These are phyloP conservation scores for Ariolimax columbianus DNA, from an alignment of 2,888 invertebrate species.

Conservation along the genomic window DNA sequence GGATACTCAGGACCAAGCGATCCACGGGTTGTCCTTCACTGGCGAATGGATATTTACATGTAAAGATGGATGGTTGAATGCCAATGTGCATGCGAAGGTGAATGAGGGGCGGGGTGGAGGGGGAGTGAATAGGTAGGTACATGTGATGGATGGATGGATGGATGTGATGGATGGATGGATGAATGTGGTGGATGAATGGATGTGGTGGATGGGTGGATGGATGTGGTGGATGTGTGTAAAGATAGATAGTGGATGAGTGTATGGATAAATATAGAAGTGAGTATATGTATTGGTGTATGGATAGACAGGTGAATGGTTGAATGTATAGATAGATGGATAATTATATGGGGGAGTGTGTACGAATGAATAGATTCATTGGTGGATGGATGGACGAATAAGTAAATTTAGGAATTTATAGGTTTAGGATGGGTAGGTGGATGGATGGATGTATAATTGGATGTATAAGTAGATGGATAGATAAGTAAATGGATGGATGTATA, in stretches of 20 bases:
- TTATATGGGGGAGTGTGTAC: neutral
- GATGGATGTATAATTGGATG: no score
- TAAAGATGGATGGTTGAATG: neutral
- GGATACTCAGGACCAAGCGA: no score
- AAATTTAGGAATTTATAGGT: no score
- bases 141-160: neutral
- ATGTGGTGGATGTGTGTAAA: neutral
- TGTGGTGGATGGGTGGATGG: neutral
- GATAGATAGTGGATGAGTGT: neutral
- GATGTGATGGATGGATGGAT: neutral
- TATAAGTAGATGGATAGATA: no score
- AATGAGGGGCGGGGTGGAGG: neutral
- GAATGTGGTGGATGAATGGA: neutral
- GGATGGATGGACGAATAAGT: neutral
- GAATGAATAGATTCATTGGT: no score
- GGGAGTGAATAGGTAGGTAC: neutral
- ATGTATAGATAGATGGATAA: neutral
- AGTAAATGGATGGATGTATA: no score
- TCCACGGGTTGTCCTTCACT: no score
- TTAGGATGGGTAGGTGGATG: no score
- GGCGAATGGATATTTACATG: neutral
- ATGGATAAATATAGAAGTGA: neutral
- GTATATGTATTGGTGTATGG: neutral
- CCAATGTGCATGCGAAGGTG: neutral
- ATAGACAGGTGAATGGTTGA: neutral